Evolutionary conservation across 1,140 invertebrate species (phyloP), one percentile per base, ranked within the genome.

Genomic region (Vanessa tameamea): DNA sequence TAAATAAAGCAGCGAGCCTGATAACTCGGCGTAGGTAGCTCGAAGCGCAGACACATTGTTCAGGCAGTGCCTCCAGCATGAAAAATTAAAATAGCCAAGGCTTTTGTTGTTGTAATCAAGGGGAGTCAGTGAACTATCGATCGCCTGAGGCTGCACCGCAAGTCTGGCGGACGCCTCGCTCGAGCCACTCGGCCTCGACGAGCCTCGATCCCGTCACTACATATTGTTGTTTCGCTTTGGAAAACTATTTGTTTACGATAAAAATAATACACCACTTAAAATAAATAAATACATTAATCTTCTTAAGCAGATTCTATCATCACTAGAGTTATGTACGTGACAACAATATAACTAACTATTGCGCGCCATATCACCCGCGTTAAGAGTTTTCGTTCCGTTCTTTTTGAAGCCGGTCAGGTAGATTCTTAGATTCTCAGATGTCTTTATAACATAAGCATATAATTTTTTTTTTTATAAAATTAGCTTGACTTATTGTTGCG

Each of bases 91-190:
- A 66, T 53, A 51, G 20, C 59, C 23, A 20, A 64, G 43, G 69
- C 69, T 71, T 67, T 68, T 69, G 67, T 69, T 23, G 69, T n/a
- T 64, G 69, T 51, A 70, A 70, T 70, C 69, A 70, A 26, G 47
- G 64, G 59, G 50, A 71, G 69, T 51, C 61, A 43, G 69, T 64
- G 69, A 64, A 50, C 69, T 64, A 37, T 53, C 69, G 47, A 53
- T 53, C 61, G 69, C 31, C 14, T 3, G 48, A 0, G 14, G 48
- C 48, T 59, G 53, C 14, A 26, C 20, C 55, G 55, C 23, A 14
- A 26, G 55, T 59, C 55, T 59, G 55, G 55, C 51, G 50, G 14
- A 15, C 14, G 51, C 5, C 48, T 1, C 4, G 13, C 48, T 51
- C n/a, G 48, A 14, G 48, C 37, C 37, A 0, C 37, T 43, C 13